Evolutionary conservation across 2,888 invertebrate genomes (phyloP).

Genomic region (Apamea epomidion): DNA sequence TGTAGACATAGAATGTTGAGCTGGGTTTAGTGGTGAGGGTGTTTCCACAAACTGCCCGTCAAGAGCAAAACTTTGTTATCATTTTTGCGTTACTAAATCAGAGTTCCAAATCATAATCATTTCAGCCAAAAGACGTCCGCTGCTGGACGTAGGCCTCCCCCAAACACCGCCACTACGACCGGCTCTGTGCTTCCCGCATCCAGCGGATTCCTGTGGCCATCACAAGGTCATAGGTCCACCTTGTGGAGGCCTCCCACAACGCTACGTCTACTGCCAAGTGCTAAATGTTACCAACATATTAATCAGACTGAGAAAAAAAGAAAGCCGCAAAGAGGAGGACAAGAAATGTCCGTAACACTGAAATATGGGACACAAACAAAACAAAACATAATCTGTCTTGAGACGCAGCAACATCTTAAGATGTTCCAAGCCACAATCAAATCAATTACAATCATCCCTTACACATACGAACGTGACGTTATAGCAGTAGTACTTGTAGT

Average conservation of each 20-base stretch:
- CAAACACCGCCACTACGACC: background rate
- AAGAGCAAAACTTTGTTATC: background rate
- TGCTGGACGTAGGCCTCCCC: background rate
- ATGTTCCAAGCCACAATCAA: constrained; percentile 5
- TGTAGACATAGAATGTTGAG: too few species aligned
- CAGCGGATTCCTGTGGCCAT: background rate
- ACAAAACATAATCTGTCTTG: background rate
- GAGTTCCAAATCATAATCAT: background rate
- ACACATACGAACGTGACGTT: background rate
- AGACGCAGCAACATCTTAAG: background rate
- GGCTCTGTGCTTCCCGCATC: background rate
- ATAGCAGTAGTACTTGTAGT: background rate
- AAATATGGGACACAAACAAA: background rate
- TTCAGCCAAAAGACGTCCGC: background rate
- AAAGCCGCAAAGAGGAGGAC: background rate
- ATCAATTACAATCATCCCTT: constrained; percentile 31
- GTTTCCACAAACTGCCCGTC: background rate
- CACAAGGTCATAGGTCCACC: background rate
- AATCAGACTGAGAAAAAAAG: background rate
- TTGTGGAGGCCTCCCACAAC: background rate
- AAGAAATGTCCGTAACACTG: background rate
- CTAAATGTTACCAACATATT: background rate
- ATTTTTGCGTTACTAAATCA: background rate
- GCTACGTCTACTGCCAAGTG: background rate
- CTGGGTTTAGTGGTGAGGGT: background rate